Percentiles rank a stretch among this genome's conserved stretches.
phyloP scores from a whole-genome alignment of 2,888 invertebrate genomes.

The Lasioglossum oenotherae region DNA sequence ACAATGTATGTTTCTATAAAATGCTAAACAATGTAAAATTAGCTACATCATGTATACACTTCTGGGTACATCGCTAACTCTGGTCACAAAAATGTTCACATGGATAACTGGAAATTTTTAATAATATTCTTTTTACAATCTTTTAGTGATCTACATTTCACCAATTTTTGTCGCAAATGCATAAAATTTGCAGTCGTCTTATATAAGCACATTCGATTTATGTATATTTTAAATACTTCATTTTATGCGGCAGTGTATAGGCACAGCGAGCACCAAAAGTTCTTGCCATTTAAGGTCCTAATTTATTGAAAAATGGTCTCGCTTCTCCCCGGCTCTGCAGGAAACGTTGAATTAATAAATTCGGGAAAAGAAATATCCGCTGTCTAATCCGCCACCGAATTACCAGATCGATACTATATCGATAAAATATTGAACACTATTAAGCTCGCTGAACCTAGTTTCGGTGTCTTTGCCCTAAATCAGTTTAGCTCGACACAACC shows the following conservation, averaged over 20 bases:
- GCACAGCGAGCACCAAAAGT: not conserved
- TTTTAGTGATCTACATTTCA: not conserved
- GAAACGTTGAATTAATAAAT: not conserved
- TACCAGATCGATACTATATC: not conserved
- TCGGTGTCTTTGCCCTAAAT: conserved; percentile 17
- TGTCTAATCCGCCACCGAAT: not conserved
- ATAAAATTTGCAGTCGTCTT: not conserved
- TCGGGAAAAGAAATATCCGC: not conserved
- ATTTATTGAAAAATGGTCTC: not conserved
- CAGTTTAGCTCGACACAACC: conserved; percentile 21
- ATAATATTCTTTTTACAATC: too few relatives aligned
- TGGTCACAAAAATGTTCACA: too few relatives aligned
- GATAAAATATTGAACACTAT: conserved; percentile 28
- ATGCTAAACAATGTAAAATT: not conserved
- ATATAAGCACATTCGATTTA: too few relatives aligned
- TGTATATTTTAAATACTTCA: not conserved
- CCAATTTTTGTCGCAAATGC: not conserved
- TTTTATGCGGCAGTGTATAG: not conserved
- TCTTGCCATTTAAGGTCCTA: not conserved
- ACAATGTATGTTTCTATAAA: not conserved
- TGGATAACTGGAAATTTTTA: too few relatives aligned
- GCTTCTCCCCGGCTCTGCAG: not conserved
- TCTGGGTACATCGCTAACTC: not conserved
- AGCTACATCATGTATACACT: not conserved
- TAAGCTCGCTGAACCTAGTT: conserved; percentile 14